These are phyloP conservation scores for Montipora capitata DNA, from an alignment of 92 coral and sea anemone species.

Conservation along the genomic window DNA sequence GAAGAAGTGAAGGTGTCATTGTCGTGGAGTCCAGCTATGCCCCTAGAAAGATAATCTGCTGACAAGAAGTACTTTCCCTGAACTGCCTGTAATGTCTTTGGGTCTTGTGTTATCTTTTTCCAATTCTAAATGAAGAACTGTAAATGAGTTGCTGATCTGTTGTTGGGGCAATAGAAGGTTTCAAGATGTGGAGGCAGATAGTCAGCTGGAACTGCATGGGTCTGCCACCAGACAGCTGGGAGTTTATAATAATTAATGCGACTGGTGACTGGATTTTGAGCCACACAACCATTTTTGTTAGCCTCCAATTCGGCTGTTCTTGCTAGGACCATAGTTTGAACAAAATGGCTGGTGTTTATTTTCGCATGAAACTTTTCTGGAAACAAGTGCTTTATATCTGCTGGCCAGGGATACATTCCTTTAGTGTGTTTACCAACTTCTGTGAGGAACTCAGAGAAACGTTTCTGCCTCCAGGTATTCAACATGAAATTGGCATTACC, in stretches of 20 bases:
- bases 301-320: too few species aligned
- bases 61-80: too few species aligned
- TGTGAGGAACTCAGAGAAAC: conserved; percentile 66
- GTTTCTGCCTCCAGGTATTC: conserved; percentile 75
- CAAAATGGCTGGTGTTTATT: too few species aligned
- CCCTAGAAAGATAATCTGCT: too few species aligned
- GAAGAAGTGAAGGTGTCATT: too few species aligned
- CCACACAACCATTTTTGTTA: too few species aligned
- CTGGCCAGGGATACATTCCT: conserved; percentile 70
- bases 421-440: conserved; percentile 69
- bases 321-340: too few species aligned
- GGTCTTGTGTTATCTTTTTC: conserved; percentile 56
- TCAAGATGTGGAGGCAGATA: conserved; percentile 40
- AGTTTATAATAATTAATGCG: background rate
- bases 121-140: background rate
- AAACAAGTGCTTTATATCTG: too few species aligned
- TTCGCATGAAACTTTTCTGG: conserved; percentile 42
- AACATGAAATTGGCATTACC: conserved; percentile 70
- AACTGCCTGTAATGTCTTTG: conserved; percentile 41
- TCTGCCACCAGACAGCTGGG: background rate
- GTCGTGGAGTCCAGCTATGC: too few species aligned
- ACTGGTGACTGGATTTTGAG: conserved; percentile 5
- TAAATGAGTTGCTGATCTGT: background rate
- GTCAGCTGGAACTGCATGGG: conserved; percentile 58
- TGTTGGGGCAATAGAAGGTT: background rate